Evolutionary conservation across 2,113 vertebrate genomes (phyloP).

Genomic region (Anolis carolinensis): DNA sequence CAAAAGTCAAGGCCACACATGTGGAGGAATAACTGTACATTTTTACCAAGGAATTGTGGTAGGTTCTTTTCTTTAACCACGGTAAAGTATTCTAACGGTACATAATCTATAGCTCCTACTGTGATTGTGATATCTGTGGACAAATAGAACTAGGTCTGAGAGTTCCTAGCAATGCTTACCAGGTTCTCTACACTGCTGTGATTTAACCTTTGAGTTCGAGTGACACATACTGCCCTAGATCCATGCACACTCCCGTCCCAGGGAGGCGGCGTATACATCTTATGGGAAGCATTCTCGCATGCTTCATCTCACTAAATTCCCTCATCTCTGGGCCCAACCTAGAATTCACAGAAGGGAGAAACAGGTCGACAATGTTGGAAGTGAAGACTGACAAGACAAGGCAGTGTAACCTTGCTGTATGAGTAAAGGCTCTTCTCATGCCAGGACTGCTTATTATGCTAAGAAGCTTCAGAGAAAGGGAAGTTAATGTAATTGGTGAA

Average conservation of each 20-base stretch:
- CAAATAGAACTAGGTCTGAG: background rate
- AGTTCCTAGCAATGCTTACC: background rate
- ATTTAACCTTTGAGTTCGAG: constrained; percentile 5
- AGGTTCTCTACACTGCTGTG: background rate
- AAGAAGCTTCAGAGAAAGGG: constrained; percentile 3
- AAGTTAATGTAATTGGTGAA: constrained; percentile 30
- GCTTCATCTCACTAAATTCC: background rate
- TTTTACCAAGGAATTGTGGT: background rate
- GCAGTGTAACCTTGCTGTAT: background rate
- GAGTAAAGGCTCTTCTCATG: background rate
- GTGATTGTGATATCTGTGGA: background rate
- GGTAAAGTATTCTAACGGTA: background rate
- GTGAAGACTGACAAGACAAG: background rate
- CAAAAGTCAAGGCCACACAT: too few species aligned
- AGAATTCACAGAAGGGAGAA: background rate
- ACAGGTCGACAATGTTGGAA: background rate
- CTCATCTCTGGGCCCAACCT: background rate
- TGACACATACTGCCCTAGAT: constrained; percentile 19
- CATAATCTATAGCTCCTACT: background rate
- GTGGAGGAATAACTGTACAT: too few species aligned
- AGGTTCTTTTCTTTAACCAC: background rate
- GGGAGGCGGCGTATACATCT: background rate
- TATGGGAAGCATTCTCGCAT: background rate
- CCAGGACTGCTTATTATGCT: background rate
- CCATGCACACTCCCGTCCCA: background rate